Percentiles rank a stretch among this genome's conserved stretches.
Conservation (phyloP, 2,797 vertebrate species). For the Jordanella pulchra region DNA sequence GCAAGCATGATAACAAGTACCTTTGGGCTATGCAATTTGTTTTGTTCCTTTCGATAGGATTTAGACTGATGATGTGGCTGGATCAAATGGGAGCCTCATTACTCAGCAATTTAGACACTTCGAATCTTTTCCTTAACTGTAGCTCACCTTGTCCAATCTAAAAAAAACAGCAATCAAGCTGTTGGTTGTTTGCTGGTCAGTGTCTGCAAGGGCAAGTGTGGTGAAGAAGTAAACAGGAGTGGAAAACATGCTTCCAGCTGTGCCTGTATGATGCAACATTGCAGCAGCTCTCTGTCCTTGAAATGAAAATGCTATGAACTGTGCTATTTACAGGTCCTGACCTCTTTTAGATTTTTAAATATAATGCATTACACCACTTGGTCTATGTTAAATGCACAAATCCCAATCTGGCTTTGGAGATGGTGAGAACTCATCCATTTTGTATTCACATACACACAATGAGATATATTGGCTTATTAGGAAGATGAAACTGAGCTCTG, state of each 20-base stretch:
- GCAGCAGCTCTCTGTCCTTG: constrained; percentile 51
- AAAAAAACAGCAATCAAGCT: constrained; percentile 50
- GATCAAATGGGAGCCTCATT: constrained; percentile 59
- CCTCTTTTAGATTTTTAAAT: constrained; percentile 56
- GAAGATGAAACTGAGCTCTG: constrained; percentile 57
- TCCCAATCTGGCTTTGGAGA: constrained; percentile 55
- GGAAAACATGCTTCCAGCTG: constrained; percentile 54
- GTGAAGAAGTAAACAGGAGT: constrained; percentile 46
- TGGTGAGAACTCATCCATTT: constrained; percentile 44
- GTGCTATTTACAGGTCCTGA: constrained; percentile 57
- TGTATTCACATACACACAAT: constrained; percentile 55
- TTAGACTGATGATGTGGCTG: constrained; percentile 61
- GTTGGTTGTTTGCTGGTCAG: constrained; percentile 55
- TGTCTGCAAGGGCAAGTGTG: constrained; percentile 53
- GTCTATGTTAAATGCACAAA: constrained; percentile 43
- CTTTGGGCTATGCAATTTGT: constrained; percentile 62
- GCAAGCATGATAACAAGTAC: constrained; percentile 46
- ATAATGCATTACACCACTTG: constrained; percentile 40
- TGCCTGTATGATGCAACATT: constrained; percentile 49
- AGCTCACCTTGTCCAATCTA: constrained; percentile 49
- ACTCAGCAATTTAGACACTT: constrained; percentile 61
- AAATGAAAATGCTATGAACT: constrained; percentile 47
- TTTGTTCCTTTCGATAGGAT: constrained; percentile 57
- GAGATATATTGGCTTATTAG: constrained; percentile 54
- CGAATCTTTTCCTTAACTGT: constrained; percentile 27